phyloP scores from a whole-genome alignment of 2,888 invertebrate genomes.

The Acanthosepion esculentum region DNA sequence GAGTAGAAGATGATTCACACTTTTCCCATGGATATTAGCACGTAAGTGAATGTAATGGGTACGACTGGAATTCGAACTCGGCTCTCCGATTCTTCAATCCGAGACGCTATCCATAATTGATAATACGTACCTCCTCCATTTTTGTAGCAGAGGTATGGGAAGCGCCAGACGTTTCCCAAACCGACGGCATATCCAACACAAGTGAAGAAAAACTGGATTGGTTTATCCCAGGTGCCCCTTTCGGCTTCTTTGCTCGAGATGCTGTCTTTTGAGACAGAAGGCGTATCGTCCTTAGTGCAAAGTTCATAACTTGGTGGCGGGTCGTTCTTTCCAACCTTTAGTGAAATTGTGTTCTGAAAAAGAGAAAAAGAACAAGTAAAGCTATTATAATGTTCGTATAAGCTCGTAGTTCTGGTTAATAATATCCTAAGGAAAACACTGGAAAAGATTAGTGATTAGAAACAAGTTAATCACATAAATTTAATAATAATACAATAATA shows the following conservation, averaged over 20 bases:
- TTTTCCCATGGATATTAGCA: too few species aligned
- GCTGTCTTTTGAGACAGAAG: background rate
- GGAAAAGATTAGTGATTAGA: too few species aligned
- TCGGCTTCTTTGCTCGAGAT: background rate
- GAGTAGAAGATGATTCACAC: too few species aligned
- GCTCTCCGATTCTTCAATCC: too few species aligned
- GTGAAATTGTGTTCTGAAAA: background rate
- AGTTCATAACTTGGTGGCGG: background rate
- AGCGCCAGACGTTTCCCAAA: slow-evolving; percentile 13
- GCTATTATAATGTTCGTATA: too few species aligned
- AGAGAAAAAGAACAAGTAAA: background rate
- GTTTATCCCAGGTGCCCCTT: slow-evolving; percentile 25
- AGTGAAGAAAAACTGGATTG: slow-evolving; percentile 35
- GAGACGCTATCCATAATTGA: too few species aligned
- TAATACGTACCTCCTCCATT: slow-evolving; percentile 14
- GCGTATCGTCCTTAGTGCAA: background rate
- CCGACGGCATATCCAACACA: slow-evolving; percentile 39
- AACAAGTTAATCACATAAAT: too few species aligned
- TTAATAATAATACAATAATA: too few species aligned
- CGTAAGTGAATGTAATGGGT: too few species aligned
- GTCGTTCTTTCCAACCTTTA: background rate
- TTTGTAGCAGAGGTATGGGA: slow-evolving; percentile 39
- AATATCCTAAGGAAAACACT: too few species aligned
- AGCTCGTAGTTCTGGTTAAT: too few species aligned
- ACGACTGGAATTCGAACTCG: too few species aligned